These are phyloP conservation scores for Cephalopholis sonnerati DNA, from an alignment of 2,113 vertebrate species.

Conservation along the genomic window DNA sequence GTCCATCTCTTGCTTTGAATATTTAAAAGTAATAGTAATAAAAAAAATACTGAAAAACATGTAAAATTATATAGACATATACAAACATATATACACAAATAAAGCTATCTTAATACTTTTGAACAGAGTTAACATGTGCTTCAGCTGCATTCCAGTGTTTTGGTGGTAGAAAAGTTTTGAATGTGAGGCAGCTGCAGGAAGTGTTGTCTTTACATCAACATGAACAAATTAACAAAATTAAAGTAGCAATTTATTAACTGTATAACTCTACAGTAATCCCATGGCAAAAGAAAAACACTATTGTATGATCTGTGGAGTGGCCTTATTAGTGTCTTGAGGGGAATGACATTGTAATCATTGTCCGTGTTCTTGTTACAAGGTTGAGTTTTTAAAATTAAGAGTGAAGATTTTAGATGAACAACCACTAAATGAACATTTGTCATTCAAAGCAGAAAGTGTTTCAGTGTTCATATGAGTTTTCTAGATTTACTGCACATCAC, in stretches of 20 bases:
- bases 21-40: not conserved
- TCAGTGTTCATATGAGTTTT: not conserved
- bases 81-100: too few relatives aligned
- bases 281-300: not conserved
- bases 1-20: not conserved
- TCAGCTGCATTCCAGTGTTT: not conserved
- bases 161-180: not conserved
- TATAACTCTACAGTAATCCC: not conserved
- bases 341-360: not conserved
- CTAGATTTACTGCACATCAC: not conserved
- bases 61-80: too few relatives aligned
- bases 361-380: not conserved
- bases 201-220: not conserved
- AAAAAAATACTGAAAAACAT: not conserved
- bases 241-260: not conserved
- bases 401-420: not conserved
- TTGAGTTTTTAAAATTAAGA: not conserved
- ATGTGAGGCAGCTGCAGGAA: not conserved
- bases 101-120: too few relatives aligned
- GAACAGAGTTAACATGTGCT: not conserved
- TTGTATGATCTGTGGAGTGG: not conserved
- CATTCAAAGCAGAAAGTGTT: not conserved
- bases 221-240: not conserved
- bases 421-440: not conserved
- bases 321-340: too few relatives aligned